Percentiles rank a stretch among this genome's conserved stretches.
Conservation (phyloP, 2,797 vertebrate genomes). For the Carduelis carduelis region DNA sequence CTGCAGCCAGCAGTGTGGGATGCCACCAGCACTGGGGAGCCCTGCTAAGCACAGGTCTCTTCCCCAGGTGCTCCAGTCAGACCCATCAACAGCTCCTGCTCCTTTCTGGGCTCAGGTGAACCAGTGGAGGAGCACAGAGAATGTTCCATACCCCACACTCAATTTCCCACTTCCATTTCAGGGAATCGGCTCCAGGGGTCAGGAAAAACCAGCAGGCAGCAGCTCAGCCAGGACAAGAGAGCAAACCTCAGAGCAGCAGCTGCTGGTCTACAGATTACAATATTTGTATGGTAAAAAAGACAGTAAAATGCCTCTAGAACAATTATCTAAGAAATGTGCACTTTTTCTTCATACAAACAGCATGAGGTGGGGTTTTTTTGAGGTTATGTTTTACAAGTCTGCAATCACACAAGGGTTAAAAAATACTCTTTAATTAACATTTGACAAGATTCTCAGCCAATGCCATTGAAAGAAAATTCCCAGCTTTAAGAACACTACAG, state of each 20-base stretch:
- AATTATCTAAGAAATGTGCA: background rate
- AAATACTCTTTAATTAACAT: background rate
- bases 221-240: background rate
- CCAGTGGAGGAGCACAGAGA: background rate
- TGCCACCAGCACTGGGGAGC: background rate
- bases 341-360: background rate
- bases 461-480: background rate
- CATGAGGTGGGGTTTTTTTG: background rate
- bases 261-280: background rate
- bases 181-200: background rate
- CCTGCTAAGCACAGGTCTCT: background rate
- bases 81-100: background rate
- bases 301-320: background rate
- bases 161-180: background rate
- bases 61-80: background rate
- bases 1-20: background rate
- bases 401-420: background rate
- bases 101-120: background rate
- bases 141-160: background rate
- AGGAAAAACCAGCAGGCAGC: background rate
- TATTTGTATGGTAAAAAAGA: background rate
- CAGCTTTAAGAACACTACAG: background rate
- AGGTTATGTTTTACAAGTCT: background rate
- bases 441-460: background rate
- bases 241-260: background rate